Percentiles rank a stretch among this genome's conserved stretches.
Evolutionary conservation across 2,113 vertebrate species (phyloP).

Genomic region (Excalfactoria chinensis): DNA sequence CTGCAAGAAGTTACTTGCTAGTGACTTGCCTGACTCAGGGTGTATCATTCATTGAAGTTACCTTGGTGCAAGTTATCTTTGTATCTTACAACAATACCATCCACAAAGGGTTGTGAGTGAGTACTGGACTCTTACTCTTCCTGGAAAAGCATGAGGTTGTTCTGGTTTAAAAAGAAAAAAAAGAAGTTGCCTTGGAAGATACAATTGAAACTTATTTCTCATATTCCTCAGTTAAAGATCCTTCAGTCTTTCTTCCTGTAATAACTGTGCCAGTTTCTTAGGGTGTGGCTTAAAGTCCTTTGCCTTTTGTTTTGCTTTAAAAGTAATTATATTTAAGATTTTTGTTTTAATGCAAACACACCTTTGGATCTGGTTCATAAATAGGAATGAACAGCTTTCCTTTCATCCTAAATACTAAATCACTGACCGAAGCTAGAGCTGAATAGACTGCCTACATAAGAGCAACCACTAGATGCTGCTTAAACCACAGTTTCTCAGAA

Average conservation of each 20-base stretch:
- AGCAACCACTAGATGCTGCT: constrained; percentile 70
- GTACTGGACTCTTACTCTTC: background rate
- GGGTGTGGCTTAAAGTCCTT: background rate
- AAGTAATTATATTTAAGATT: background rate
- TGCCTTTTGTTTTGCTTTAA: background rate
- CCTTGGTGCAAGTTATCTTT: background rate
- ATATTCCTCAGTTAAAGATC: background rate
- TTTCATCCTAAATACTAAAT: background rate
- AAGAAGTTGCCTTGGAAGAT: background rate
- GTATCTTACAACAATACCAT: background rate
- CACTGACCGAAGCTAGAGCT: background rate
- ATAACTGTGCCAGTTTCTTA: background rate
- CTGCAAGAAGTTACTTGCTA: background rate
- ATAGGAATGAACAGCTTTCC: background rate
- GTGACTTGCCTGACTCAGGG: background rate
- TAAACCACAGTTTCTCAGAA: constrained; percentile 9
- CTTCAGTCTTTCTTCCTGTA: background rate
- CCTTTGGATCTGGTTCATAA: background rate
- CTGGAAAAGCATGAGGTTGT: background rate
- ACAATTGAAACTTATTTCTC: background rate
- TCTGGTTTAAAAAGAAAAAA: background rate
- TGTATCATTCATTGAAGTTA: background rate
- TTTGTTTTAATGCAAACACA: background rate
- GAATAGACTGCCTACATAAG: constrained; percentile 19
- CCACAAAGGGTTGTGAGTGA: background rate